phyloP scores from a whole-genome alignment of 2,113 vertebrate genomes.

The Labeo catla region DNA sequence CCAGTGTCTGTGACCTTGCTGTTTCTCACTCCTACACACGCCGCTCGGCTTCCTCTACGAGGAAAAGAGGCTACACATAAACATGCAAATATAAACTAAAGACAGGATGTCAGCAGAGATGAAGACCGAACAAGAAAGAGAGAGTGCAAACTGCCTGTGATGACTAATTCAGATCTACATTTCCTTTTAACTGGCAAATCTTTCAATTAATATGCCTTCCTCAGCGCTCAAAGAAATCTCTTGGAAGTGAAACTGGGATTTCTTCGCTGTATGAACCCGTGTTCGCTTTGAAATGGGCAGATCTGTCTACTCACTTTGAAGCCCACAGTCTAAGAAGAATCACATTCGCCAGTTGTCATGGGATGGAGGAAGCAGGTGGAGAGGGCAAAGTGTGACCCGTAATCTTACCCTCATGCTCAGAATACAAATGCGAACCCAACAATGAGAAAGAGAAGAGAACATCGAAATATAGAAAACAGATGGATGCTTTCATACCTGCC shows the following conservation, averaged over 20 bases:
- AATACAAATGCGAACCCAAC: constrained; percentile 45
- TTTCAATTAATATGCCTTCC: constrained; percentile 33
- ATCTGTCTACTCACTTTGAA: constrained; percentile 33
- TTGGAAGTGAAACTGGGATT: constrained; percentile 15
- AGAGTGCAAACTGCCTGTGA: not conserved
- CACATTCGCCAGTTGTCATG: constrained; percentile 11
- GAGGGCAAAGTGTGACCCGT: constrained; percentile 35
- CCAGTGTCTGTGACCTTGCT: constrained; percentile 70
- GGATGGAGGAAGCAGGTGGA: constrained; percentile 16
- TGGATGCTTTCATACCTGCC: constrained; percentile 84
- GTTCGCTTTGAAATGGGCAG: constrained; percentile 11
- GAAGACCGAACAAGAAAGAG: not conserved
- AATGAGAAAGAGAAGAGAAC: not conserved
- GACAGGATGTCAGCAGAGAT: not conserved
- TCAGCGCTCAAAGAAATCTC: constrained; percentile 6
- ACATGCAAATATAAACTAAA: constrained; percentile 6
- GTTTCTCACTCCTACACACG: constrained; percentile 38
- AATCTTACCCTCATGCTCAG: constrained; percentile 38
- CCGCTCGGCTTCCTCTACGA: not conserved
- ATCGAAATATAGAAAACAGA: not conserved
- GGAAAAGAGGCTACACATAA: not conserved
- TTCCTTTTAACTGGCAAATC: constrained; percentile 31
- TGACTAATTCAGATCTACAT: constrained; percentile 32
- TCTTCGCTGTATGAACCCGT: not conserved
- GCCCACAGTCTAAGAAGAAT: constrained; percentile 36